Evolutionary conservation across 2,888 invertebrate genomes (phyloP).

Genomic region (Sinohyriopsis cumingii): DNA sequence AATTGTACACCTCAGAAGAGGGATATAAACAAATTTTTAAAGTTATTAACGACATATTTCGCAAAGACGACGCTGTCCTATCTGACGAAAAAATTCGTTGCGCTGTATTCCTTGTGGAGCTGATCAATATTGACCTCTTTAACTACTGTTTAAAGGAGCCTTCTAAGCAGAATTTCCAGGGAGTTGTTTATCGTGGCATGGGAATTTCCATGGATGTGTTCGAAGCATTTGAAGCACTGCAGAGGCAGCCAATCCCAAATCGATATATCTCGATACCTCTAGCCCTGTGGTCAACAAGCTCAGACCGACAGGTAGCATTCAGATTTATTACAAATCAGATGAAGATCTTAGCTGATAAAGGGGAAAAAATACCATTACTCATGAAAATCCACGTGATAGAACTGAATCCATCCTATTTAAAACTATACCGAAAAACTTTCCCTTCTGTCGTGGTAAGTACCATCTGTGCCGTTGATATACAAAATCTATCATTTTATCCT

Average conservation of each 20-base stretch:
- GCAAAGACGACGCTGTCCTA: slow-evolving; percentile 29
- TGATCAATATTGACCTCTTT: slow-evolving; percentile 45
- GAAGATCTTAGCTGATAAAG: slow-evolving; percentile 7
- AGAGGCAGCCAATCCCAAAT: slow-evolving; percentile 24
- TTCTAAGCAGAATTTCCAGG: slow-evolving; percentile 26
- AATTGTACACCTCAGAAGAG: slow-evolving; percentile 33
- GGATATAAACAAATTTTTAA: slow-evolving; percentile 32
- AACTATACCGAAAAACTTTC: slow-evolving; percentile 29
- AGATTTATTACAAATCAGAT: slow-evolving; percentile 27
- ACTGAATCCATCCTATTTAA: slow-evolving; percentile 33
- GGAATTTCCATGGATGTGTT: slow-evolving; percentile 19
- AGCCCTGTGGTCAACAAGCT: slow-evolving; percentile 33
- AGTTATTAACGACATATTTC: slow-evolving; percentile 29
- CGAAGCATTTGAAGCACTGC: slow-evolving; percentile 23
- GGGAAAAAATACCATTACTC: slow-evolving; percentile 20
- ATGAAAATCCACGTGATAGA: slow-evolving; percentile 42
- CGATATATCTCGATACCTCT: slow-evolving; percentile 42
- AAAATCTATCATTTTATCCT: slow-evolving; percentile 30
- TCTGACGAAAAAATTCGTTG: slow-evolving; percentile 29
- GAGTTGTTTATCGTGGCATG: slow-evolving; percentile 37
- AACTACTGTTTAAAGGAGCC: slow-evolving; percentile 41
- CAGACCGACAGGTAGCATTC: slow-evolving; percentile 18
- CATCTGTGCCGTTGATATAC: slow-evolving; percentile 45
- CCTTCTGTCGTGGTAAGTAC: slow-evolving; percentile 36
- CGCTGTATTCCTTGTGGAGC: slow-evolving; percentile 43